Evolutionary conservation across 2,113 vertebrate genomes (phyloP), one percentile per base, ranked within the genome.

Genomic region (Gallinago jamesoni): DNA sequence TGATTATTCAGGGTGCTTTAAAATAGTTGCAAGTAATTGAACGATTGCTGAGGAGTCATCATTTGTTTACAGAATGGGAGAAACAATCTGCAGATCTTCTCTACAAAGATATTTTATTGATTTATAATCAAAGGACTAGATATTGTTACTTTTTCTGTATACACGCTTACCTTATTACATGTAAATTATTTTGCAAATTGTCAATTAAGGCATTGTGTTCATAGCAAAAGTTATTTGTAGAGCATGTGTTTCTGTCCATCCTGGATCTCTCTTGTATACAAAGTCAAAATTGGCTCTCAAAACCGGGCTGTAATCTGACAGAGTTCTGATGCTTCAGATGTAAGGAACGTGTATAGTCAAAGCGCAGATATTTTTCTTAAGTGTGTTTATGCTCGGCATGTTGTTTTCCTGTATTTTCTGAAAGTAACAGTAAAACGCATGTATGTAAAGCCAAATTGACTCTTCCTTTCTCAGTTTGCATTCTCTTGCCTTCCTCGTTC

Each of bases 1-100:
- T 53, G 47, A 84, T 88, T 86, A 81, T 94, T 95, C 80, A 64
- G 73, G 74, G 25, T 92, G 47, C 69, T 95, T 92, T 93, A 84
- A 91, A 95, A 92, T 88, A 92, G 68, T 84, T 93, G 68, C 86
- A 87, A 93, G 55, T 92, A 90, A 79, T 84, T 81, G 66, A 76
- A 90, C 78, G 66, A 78, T 87, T 84, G 39, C 60, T 33, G 18
- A 81, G 68, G 83, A 92, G 64, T 89, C 72, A 56, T 80, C 10
- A 12, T 86, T 94, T 94, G 68, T 95, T 94, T 96, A 78, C 55
- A 62, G 77, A 84, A 84, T 9, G 27, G 52, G 76, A 53, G 52
- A 92, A 90, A 80, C 52, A 93, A 81, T 75, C 64, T 94, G 43
- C 35, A 69, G 80, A 41, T 67, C 72, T 70, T 63, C 19, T 87